These are phyloP conservation scores for Enteromius paludinosus DNA, from an alignment of 2,797 vertebrate species.

Conservation along the genomic window DNA sequence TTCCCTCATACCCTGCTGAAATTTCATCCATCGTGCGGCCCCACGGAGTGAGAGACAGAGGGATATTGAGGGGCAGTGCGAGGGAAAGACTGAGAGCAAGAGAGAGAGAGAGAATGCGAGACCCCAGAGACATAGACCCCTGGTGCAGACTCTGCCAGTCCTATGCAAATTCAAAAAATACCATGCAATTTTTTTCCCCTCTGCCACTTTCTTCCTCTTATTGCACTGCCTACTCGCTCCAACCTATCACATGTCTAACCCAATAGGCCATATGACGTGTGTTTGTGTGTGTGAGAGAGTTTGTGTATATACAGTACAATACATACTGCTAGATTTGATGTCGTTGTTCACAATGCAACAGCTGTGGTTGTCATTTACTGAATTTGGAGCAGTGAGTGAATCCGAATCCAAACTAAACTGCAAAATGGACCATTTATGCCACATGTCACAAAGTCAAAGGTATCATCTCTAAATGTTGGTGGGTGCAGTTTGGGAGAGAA, in stretches of 20 bases:
- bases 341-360: background rate
- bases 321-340: background rate
- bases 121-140: slow-evolving; percentile 68
- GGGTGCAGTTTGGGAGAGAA: background rate
- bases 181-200: slow-evolving; percentile 60
- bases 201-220: slow-evolving; percentile 39
- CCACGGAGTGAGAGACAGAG: slow-evolving; percentile 72
- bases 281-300: background rate
- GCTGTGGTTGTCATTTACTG: background rate
- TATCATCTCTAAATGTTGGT: background rate
- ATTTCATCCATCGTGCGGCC: slow-evolving; percentile 77
- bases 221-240: slow-evolving; percentile 41
- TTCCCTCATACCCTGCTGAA: slow-evolving; percentile 78
- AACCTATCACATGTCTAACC: slow-evolving; percentile 35
- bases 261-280: slow-evolving; percentile 4
- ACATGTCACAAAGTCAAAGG: slow-evolving; percentile 1
- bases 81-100: slow-evolving; percentile 68
- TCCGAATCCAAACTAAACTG: slow-evolving; percentile 57
- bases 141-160: slow-evolving; percentile 72
- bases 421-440: slow-evolving; percentile 34
- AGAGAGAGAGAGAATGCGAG: slow-evolving; percentile 58
- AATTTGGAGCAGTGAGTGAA: slow-evolving; percentile 5
- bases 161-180: slow-evolving; percentile 76
- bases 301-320: background rate
- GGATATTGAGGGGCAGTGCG: slow-evolving; percentile 55